Conservation (phyloP, 2,113 vertebrate species). For the Urocynchramus pylzowi region DNA sequence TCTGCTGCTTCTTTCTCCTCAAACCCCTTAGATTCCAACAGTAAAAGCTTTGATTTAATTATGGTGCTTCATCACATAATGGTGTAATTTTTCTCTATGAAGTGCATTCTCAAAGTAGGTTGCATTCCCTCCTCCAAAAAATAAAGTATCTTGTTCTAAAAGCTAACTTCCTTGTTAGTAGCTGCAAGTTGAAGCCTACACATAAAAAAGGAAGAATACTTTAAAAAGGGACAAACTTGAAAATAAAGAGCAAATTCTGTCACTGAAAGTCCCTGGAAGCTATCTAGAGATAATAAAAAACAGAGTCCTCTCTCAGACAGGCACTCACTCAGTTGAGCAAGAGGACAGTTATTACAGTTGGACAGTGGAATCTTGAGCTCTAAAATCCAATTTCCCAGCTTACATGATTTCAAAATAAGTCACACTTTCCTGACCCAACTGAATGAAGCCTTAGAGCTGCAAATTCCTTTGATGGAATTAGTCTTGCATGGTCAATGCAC, state of each 20-base stretch:
- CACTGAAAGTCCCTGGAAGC: neutral
- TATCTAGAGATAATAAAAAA: neutral
- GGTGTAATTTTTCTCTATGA: neutral
- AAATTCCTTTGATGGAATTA: neutral
- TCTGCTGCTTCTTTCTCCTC: neutral
- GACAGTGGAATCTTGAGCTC: neutral
- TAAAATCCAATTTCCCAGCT: neutral
- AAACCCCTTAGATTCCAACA: neutral
- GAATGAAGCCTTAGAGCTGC: neutral
- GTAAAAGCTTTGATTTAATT: neutral
- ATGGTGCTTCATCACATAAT: neutral
- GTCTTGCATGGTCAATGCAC: neutral
- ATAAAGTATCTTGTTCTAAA: neutral
- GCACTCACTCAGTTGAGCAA: neutral
- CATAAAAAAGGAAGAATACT: neutral
- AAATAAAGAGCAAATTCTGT: neutral
- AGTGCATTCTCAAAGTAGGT: neutral
- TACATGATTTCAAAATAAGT: neutral
- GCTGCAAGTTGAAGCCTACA: neutral
- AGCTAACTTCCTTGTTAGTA: neutral
- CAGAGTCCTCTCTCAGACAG: neutral
- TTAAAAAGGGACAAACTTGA: neutral
- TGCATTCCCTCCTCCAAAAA: neutral
- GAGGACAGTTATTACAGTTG: neutral
- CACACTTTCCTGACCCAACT: neutral